These are phyloP conservation scores for Takifugu ocellatus DNA, from an alignment of 2,797 vertebrate species.

Conservation along the genomic window DNA sequence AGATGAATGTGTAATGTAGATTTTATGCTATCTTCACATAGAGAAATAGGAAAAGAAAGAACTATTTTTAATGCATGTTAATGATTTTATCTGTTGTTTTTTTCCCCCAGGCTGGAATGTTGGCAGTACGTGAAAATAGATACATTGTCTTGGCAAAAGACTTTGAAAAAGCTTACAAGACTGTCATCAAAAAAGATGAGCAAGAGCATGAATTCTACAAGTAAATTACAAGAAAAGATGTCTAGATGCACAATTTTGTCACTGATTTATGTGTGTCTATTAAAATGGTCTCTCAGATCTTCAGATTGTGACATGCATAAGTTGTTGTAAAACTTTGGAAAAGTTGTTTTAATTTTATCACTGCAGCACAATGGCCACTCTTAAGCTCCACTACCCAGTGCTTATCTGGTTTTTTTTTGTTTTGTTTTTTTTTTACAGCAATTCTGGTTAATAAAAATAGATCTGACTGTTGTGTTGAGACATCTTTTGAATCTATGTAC, in stretches of 20 bases:
- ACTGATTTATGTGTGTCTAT: slow-evolving; percentile 42
- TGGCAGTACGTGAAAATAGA: slow-evolving; percentile 91
- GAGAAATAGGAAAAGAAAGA: not conserved
- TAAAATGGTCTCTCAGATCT: slow-evolving; percentile 40
- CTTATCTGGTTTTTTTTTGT: slow-evolving; percentile 26
- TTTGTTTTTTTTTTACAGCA: slow-evolving; percentile 29
- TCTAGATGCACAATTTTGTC: slow-evolving; percentile 38
- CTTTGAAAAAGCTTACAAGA: slow-evolving; percentile 95
- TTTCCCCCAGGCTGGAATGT: slow-evolving; percentile 84
- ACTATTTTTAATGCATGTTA: not conserved
- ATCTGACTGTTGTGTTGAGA: slow-evolving; percentile 36
- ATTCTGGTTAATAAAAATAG: slow-evolving; percentile 30
- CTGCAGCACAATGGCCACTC: slow-evolving; percentile 24
- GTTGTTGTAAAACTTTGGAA: slow-evolving; percentile 29
- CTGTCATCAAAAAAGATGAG: slow-evolving; percentile 92
- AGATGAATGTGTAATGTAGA: slow-evolving; percentile 17
- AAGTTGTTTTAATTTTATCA: slow-evolving; percentile 31
- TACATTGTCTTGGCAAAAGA: slow-evolving; percentile 95
- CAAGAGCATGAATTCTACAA: slow-evolving; percentile 98
- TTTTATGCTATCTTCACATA: not conserved
- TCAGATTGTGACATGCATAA: slow-evolving; percentile 31
- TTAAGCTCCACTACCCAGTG: slow-evolving; percentile 18
- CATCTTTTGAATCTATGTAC: slow-evolving; percentile 58
- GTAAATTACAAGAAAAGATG: slow-evolving; percentile 37
- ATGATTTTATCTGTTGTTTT: not conserved